Base-by-base conservation (phyloP, 2,797 vertebrate species). In the Tympanoctomys barrerae region DNA sequence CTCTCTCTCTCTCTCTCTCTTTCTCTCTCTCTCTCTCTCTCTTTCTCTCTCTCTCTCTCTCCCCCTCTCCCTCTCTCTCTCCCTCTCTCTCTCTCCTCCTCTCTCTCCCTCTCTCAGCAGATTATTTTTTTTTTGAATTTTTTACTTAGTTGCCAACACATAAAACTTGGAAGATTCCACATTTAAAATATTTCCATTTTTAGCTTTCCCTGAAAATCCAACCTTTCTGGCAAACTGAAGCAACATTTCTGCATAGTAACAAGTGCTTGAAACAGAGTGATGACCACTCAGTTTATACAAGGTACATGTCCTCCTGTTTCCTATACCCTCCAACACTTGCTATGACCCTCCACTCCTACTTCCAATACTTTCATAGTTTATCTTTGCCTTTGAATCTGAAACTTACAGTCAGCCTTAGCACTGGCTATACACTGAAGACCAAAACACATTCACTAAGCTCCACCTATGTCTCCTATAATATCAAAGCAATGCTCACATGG, bases 141-240 rank as follows among this genome's bases (percentile, higher is more conserved):
- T 79, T 36, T 22, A 90, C 59, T 86, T 90, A 82, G 61, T 80
- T 92, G 87, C 28, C 54, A 83, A 77, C 88, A 82, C 70, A 89
- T 91, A 87, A 79, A 87, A 93, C 54, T 54, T 57, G 82, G 42
- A 52, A 61, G 18, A 81, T 62, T 81, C 83, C 61, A 91, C 49
- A 84, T 57, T 89, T 87, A 80, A 91, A 85, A 82, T 81, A 66
- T 28, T 49, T 73, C 73, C 33, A 73, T 70, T 62, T 89, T 64
- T 73, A 85, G 61, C 42, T 82, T 92, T 54, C 36, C 49, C 82
- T 91, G 68, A 73, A 70, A 84, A 89, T 26, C n/a, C 36, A 84
- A 70, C 84, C 11, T n/a, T 49, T 86, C 87, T 78, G 49, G 28
- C 68, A 68, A 49, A 42, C 54, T 39, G 26, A 77, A 54, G 52